Base-by-base conservation (phyloP, 2,888 invertebrate species). In the Tuberolachnus salignus region DNA sequence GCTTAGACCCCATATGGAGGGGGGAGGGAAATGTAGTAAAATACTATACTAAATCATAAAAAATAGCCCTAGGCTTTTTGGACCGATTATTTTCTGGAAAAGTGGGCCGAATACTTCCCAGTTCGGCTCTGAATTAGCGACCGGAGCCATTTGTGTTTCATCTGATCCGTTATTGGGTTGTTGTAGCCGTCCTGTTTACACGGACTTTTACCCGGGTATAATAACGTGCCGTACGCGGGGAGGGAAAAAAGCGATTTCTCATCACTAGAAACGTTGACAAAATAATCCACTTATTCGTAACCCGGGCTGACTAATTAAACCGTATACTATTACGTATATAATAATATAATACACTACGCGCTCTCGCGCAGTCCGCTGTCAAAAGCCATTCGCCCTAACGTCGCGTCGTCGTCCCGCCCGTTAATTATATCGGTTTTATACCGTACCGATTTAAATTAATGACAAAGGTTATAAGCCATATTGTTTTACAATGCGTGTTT, bases 201-300 rank as follows among this genome's bases (percentile, higher is more conserved):
- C 34, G 34, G 34, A 34, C 34, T 34, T 34, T 34, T 23, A 66
- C 46, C 21, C 46, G 10, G 23, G 9, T 34, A 34, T 34, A 34
- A 34, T 34, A 34, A 34, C 13, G n/a, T 21, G 26, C 16, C 23
- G 46, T 23, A 59, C 6, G 8, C n/a, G 26, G 11, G n/a, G 26
- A 11, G 19, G 51, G n/a, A 67, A 51, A 67, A 67, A 34, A n/a
- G 51, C 26, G 34, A 67, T 51, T 51, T 53, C 34, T 67, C 67
- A 34, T 51, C 51, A 8, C 26, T 64, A 64, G 66, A 13, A 70
- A 80, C 13, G 72, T 26, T 26, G 49, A 72, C 49, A 26, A 72
- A 14, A 23, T 61, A 61, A 72, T 72, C 72, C 19, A 72, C 72
- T 72, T 61, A 72, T 59, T 72, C 23, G 26, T 61, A 46, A 23